Base-by-base conservation (phyloP, 1,140 invertebrate genomes). In the Lepidurus arcticus region DNA sequence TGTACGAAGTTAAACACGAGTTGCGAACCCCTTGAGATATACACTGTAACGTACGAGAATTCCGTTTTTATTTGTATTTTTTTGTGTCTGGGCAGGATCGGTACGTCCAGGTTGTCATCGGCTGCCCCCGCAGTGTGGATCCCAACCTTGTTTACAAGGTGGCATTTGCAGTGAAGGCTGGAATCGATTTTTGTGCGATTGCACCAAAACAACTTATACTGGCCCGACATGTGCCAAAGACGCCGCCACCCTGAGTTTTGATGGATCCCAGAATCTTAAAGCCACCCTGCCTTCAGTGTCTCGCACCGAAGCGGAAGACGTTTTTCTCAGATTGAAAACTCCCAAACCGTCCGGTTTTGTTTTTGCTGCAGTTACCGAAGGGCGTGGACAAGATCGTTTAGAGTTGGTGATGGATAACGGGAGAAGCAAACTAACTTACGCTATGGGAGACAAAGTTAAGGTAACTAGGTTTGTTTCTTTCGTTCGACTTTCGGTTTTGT, bases 141-240 rank as follows among this genome's bases (percentile, higher is more conserved):
- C 91, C 3, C 88, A 90, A 79, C 95, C 96, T 0, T 99, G 97
- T 84, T 90, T 96, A 84, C 95, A 99, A 83, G 91, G 92, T 21
- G 96, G 96, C 13, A 86, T 88, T 43, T 99, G 98, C 85, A 85
- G 89, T 13, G 95, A 98, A 85, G 97, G 96, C 7, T 98, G 97
- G 95, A 98, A 98, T 85, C 89, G 97, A 80, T 96, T 96, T 83
- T 89, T 96, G 73, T 99, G 98, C 85, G 96, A 99, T 85, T 99
- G 97, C 85, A 92, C 94, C 9, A 88, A 89, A 7, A 98, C 97
- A 0, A 88, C 91, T 79, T 98, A 92, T 84, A 93, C 91, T 0
- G 97, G 97, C 53, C 92, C 94, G 0, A 97, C 92, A 2, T 99
- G 97, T 87, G 93, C 93, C 76, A 90, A 95, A 88, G 95, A 96